Percentiles rank a stretch among this genome's conserved stretches.
These are phyloP conservation scores for Crocallis elinguaria DNA, from an alignment of 2,888 invertebrate genomes.

Conservation along the genomic window DNA sequence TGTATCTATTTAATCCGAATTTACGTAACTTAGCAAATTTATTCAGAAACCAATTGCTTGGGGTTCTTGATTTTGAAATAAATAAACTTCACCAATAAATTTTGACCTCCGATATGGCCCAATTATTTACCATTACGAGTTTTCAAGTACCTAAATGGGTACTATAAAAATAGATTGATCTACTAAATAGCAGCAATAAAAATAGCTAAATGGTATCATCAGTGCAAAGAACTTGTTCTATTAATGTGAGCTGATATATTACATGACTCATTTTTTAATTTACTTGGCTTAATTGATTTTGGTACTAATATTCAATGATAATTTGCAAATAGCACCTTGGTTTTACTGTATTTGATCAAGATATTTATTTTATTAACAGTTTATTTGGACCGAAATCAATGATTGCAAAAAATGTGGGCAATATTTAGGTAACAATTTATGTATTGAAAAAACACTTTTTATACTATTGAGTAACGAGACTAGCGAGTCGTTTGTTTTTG, in stretches of 20 bases:
- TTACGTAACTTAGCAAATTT: too few relatives aligned
- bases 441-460: not conserved
- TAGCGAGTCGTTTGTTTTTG: too few relatives aligned
- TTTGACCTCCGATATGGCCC: not conserved
- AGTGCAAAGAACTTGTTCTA: slow-evolving; percentile 43
- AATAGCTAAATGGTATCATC: slow-evolving; percentile 39
- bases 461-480: too few relatives aligned
- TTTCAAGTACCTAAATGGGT: not conserved
- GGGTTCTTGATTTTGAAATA: too few relatives aligned
- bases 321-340: slow-evolving; percentile 11
- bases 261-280: slow-evolving; percentile 40
- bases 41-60: too few relatives aligned
- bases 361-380: not conserved
- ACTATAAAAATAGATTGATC: slow-evolving; percentile 23
- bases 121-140: not conserved
- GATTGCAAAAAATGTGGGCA: not conserved
- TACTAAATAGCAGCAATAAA: slow-evolving; percentile 20
- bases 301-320: slow-evolving; percentile 8
- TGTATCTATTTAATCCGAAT: too few relatives aligned
- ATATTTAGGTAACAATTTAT: not conserved
- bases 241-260: slow-evolving; percentile 31
- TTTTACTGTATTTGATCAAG: slow-evolving; percentile 19
- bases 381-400: too few relatives aligned
- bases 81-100: too few relatives aligned
- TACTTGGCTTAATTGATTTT: slow-evolving; percentile 20